Base-by-base conservation (phyloP, 23 tunicate genomes). In the Aplidium turbinatum region DNA sequence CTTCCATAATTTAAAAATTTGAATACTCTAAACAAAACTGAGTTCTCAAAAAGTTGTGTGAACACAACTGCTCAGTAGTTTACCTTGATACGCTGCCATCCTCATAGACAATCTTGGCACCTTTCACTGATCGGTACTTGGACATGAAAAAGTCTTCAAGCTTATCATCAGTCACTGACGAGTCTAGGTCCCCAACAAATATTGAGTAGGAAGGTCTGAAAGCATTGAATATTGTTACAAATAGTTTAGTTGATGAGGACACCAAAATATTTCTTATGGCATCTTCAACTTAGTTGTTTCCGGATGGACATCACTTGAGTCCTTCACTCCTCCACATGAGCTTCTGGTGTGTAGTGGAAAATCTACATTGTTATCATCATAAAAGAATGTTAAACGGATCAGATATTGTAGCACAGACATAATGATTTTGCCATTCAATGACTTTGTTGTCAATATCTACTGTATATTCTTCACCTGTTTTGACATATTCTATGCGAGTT, bases 181-280 rank as follows among this genome's bases (percentile, higher is more conserved):
- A 57, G 50, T 90, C 97, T 55, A 90, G 54, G 28, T 83, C 97
- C n/a, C 97, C 97, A 58, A 90, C 97, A 78, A 82, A 90, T 46
- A 90, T 64, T 13, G 97, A 90, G 62, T 56, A 83, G 4, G 89
- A 82, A 34, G 97, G 97, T 27, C 97, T 90, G 85, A n/a, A 38
- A 20, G 24, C 26, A 75, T 20, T n/a, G 27, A 38, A 13, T 29
- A 5, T 27, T 5, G 36, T 60, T 31, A 31, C n/a, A n/a, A n/a
- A 27, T 3, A 60, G 13, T 31, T 27, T 6, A 16, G 7, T 27
- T 5, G 31, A 28, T 26, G 36, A 11, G 50, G 21, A 54, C 48
- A 7, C 26, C 19, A 26, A 65, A 26, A 48, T 22, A 70, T 70
- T 57, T 57, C 76, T 70, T 70, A 70, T 70, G 76, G 29, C 76